phyloP scores from a whole-genome alignment of 2,797 vertebrate species.

The Anisognathus igniventris region DNA sequence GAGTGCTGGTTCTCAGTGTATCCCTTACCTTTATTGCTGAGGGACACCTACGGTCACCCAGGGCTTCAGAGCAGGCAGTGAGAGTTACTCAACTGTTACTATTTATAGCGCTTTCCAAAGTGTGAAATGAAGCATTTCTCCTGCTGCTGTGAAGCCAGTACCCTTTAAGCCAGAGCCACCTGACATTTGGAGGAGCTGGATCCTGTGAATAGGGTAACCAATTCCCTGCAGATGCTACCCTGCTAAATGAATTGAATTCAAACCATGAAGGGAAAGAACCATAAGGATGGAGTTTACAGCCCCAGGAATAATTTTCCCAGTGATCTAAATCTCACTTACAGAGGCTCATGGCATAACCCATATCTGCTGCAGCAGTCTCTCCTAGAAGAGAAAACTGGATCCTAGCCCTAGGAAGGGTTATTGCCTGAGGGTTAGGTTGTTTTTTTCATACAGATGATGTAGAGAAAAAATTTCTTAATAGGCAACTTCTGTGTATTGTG shows the following conservation, averaged over 20 bases:
- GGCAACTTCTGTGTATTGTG: not conserved
- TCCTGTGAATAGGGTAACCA: not conserved
- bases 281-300: not conserved
- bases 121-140: not conserved
- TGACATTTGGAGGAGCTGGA: not conserved
- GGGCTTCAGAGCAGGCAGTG: not conserved
- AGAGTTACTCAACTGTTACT: not conserved
- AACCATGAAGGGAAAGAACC: not conserved
- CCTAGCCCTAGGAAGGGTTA: not conserved
- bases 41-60: not conserved
- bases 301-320: not conserved
- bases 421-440: not conserved
- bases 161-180: not conserved
- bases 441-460: not conserved
- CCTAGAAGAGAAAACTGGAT: not conserved
- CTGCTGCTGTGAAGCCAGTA: not conserved
- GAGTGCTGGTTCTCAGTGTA: rapidly evolving
- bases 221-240: not conserved
- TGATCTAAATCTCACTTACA: not conserved
- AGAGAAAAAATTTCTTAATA: not conserved
- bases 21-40: not conserved
- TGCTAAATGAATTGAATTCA: not conserved
- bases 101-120: not conserved
- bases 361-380: not conserved
- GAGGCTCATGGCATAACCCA: not conserved